Base-by-base conservation (phyloP, 2,113 vertebrate genomes). In the Xiphias gladius region DNA sequence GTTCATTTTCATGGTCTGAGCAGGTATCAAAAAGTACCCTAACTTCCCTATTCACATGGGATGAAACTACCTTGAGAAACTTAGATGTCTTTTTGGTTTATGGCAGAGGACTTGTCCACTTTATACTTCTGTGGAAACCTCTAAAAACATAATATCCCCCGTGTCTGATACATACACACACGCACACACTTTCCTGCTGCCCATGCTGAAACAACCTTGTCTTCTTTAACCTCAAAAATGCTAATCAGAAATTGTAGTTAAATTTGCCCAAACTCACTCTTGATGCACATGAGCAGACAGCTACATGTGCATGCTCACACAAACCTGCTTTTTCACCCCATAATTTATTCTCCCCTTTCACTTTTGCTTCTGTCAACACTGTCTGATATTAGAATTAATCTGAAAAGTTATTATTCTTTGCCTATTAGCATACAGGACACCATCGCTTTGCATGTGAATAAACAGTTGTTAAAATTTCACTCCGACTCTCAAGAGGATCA, bases 391-490 rank as follows among this genome's bases (percentile, higher is more conserved):
- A 75, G 52, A 73, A 43, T 35, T 30, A 81, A 90, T 88, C 73
- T 81, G 75, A 78, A 84, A 85, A 80, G 79, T 75, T 71, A 63
- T 75, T 65, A 22, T 69, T 67, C 80, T 80, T 61, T 3, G 14
- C 12, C 37, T 5, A 85, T 93, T 85, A 86, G 80, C 73, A 91
- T 90, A 72, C 89, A 69, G 84, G 7, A 68, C 48, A 1, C 14
- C 41, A 0, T 26, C 54, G 16, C 80, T 87, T 82, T 88, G 87
- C 87, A 87, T 89, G 71, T 43, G 85, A 88, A 93, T 89, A 74
- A 91, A 86, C 76, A 62, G 73, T 74, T 74, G 82, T 91, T 85
- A 88, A 82, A 88, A 87, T 85, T n/a, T 78, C 76, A 54, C 43
- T 11, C 46, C 17, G 55, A 67, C 79, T 87, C 83, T 84, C 2